Evolutionary conservation across 2,888 invertebrate genomes (phyloP).

Genomic region (Mycalesis mineus): DNA sequence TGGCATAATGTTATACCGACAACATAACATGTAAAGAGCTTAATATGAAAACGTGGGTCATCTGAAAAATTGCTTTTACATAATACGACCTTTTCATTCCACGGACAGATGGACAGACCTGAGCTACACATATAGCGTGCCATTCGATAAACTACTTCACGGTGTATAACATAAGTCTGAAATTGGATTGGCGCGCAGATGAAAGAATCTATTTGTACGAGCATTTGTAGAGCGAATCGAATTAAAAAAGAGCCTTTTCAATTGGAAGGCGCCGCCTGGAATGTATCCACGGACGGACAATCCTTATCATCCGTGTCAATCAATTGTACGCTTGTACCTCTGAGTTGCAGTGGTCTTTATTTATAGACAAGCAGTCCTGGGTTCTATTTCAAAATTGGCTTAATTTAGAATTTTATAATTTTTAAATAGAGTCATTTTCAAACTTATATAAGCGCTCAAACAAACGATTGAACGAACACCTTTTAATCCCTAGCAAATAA

Average conservation of each 20-base stretch:
- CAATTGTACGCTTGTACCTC: background rate
- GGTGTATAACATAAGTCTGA: background rate
- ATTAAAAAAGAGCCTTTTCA: constrained; percentile 6
- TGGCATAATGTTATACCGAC: too few species aligned
- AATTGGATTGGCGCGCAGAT: background rate
- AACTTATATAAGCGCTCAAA: too few species aligned
- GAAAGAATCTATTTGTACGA: constrained; percentile 5
- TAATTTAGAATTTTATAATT: too few species aligned
- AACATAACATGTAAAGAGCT: background rate
- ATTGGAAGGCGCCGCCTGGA: background rate
- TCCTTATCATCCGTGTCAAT: background rate
- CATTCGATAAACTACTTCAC: background rate
- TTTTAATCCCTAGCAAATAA: too few species aligned
- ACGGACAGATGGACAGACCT: background rate
- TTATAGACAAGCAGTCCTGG: too few species aligned
- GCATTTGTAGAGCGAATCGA: constrained; percentile 3
- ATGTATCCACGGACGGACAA: background rate
- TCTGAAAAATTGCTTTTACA: constrained; percentile 9
- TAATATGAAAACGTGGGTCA: background rate
- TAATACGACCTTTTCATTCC: constrained; percentile 6
- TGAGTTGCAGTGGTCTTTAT: too few species aligned
- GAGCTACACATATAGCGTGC: background rate
- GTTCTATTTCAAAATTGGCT: too few species aligned
- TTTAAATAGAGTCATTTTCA: too few species aligned
- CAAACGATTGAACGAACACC: too few species aligned